phyloP scores from a whole-genome alignment of 1,140 invertebrate genomes.

The Apis cerana region DNA sequence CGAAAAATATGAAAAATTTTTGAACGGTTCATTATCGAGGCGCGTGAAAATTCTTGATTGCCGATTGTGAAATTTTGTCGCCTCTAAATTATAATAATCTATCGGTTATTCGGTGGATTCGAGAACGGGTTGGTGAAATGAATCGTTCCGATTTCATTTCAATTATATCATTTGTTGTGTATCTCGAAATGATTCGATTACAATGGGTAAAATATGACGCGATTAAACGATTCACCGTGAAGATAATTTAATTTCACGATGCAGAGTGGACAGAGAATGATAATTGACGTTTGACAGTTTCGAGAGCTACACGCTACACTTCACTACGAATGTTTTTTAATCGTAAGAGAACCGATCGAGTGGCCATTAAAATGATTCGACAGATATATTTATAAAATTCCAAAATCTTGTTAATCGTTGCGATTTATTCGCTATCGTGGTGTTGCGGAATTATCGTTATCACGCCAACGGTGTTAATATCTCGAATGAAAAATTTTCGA shows the following conservation, averaged over 20 bases:
- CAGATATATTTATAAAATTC: constrained; percentile 7
- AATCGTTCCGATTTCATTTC: constrained; percentile 5
- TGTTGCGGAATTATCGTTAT: neutral
- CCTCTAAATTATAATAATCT: constrained; percentile 7
- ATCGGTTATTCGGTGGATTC: too few species aligned
- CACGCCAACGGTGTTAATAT: neutral
- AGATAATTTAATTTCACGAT: neutral
- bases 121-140: neutral
- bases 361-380: neutral
- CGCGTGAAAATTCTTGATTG: too few species aligned
- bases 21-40: neutral
- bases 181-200: neutral
- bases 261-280: neutral
- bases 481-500: neutral
- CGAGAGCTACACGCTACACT: neutral
- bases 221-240: neutral
- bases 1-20: too few species aligned
- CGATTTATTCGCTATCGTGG: neutral
- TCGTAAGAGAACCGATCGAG: neutral
- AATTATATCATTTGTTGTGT: constrained; percentile 11
- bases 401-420: neutral
- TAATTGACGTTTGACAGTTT: constrained; percentile 16
- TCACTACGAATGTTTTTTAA: neutral
- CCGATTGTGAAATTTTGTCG: too few species aligned
- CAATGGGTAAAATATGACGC: neutral